phyloP scores from a whole-genome alignment of 2,113 vertebrate genomes.

The Alexandromys fortis region DNA sequence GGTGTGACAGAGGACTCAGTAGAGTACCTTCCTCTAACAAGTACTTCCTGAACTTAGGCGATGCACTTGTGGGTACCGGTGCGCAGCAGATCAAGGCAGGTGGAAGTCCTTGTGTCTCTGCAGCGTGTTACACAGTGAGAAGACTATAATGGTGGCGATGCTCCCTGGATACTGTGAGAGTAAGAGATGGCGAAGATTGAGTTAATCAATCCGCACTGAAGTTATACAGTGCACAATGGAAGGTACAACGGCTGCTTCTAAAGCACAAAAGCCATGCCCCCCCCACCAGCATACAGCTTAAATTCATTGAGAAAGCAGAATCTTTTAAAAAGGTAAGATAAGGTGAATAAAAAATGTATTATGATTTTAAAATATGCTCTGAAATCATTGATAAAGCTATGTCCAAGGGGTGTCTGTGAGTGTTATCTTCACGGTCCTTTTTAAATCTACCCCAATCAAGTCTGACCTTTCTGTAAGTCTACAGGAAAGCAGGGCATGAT shows the following conservation, averaged over 20 bases:
- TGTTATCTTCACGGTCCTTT: background rate
- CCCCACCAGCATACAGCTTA: background rate
- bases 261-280: background rate
- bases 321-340: conserved; percentile 9
- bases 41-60: background rate
- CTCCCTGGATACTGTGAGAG: background rate
- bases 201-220: background rate
- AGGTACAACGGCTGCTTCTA: background rate
- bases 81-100: background rate
- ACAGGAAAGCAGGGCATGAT: conserved; percentile 19
- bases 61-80: background rate
- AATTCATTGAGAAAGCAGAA: background rate
- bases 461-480: background rate
- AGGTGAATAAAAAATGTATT: background rate
- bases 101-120: background rate
- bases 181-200: background rate
- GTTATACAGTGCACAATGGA: background rate
- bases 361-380: conserved; percentile 21
- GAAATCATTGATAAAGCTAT: background rate
- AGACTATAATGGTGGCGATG: background rate
- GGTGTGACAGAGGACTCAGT: background rate
- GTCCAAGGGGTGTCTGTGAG: background rate
- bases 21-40: background rate
- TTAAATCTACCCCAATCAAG: background rate
- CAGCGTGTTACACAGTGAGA: background rate